phyloP scores from a whole-genome alignment of 2,888 invertebrate species.

The Gymnosoma rotundatum region DNA sequence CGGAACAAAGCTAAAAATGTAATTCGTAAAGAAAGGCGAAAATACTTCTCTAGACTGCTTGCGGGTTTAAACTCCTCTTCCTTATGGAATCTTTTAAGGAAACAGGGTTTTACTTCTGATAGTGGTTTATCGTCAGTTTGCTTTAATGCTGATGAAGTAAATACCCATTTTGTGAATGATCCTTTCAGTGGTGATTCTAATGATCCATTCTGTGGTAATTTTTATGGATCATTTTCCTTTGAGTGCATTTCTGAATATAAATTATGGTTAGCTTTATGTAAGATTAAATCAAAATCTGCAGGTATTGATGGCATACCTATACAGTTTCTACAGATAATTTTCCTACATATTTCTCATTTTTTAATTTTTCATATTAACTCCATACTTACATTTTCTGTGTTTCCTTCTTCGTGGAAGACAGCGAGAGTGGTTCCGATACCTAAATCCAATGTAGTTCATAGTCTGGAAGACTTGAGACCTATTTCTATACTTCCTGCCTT shows the following conservation, averaged over 20 bases:
- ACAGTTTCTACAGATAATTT: slow-evolving; percentile 4
- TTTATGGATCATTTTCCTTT: slow-evolving; percentile 2
- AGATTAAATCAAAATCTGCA: slow-evolving; percentile 9
- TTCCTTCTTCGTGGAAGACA: too few relatives aligned
- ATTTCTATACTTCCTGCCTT: too few relatives aligned
- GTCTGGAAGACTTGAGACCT: too few relatives aligned
- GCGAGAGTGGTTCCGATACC: too few relatives aligned
- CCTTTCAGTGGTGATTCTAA: background rate
- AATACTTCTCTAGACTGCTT: background rate
- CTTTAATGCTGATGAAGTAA: slow-evolving; percentile 4
- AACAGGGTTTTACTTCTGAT: background rate
- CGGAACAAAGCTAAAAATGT: slow-evolving; percentile 18
- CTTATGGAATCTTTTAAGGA: slow-evolving; percentile 3
- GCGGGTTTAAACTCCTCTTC: background rate
- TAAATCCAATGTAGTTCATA: too few relatives aligned
- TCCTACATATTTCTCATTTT: too few relatives aligned
- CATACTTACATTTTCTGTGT: too few relatives aligned
- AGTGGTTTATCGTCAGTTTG: background rate
- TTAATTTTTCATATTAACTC: too few relatives aligned
- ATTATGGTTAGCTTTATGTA: background rate
- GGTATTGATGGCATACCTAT: too few relatives aligned
- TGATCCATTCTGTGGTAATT: background rate
- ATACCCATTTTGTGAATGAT: background rate
- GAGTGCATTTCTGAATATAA: slow-evolving; percentile 1
- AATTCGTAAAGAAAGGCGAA: slow-evolving; percentile 1